These are phyloP conservation scores for Ryuthela nishihirai DNA, from an alignment of 2,888 invertebrate species.

Conservation along the genomic window DNA sequence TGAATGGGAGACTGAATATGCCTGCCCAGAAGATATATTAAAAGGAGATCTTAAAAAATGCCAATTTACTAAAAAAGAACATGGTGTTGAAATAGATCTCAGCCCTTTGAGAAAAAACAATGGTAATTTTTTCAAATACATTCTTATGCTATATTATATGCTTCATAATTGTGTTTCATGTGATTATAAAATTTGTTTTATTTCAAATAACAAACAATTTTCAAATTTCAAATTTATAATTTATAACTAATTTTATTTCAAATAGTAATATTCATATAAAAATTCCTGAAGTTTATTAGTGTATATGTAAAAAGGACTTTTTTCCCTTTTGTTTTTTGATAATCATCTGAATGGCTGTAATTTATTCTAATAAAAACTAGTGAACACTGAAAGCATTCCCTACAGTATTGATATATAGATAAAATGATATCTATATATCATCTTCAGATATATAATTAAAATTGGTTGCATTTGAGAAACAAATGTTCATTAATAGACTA, in stretches of 20 bases:
- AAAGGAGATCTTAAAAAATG: conserved; percentile 43
- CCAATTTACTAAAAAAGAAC: conserved; percentile 44
- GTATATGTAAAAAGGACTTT: neutral
- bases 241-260: neutral
- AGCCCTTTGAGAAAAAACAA: conserved; percentile 19
- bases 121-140: neutral
- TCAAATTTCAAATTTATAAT: neutral
- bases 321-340: neutral
- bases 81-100: conserved; percentile 48
- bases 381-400: too few species aligned
- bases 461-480: too few species aligned
- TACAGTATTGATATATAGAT: too few species aligned
- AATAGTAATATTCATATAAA: neutral
- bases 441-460: too few species aligned
- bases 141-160: too few species aligned
- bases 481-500: too few species aligned
- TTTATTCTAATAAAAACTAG: neutral
- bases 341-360: neutral
- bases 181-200: neutral
- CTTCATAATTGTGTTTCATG: too few species aligned
- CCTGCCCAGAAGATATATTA: conserved; percentile 47
- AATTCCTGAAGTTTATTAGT: neutral
- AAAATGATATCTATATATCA: too few species aligned
- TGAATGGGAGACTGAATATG: conserved; percentile 50
- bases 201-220: neutral